Conservation (phyloP, 2,888 invertebrate genomes). For the Ennomos fuscantarius region DNA sequence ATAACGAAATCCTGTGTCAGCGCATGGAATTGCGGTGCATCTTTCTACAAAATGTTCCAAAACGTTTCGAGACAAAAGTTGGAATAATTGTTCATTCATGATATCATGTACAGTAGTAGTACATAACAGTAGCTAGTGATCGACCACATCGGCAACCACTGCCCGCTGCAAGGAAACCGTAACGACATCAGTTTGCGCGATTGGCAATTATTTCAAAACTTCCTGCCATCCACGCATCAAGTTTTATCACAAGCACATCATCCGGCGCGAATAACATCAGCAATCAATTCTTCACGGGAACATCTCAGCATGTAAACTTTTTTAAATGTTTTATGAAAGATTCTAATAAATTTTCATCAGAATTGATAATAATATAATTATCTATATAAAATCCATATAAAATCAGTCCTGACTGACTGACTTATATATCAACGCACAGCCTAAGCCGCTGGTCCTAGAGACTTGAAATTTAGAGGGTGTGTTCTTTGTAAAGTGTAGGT, state of each 20-base stretch:
- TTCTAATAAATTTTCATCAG: background rate
- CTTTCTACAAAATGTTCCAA: too few species aligned
- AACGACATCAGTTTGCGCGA: constrained; percentile 1
- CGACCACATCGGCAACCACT: background rate
- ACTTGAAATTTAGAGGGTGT: too few species aligned
- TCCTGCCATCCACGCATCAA: constrained; percentile 26
- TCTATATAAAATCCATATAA: too few species aligned
- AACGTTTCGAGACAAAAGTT: background rate
- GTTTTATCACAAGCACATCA: constrained; percentile 15
- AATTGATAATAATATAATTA: too few species aligned
- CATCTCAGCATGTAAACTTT: constrained; percentile 6
- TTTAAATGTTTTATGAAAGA: background rate
- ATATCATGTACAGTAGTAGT: too few species aligned
- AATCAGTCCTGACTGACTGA: too few species aligned
- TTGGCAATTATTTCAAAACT: constrained; percentile 17
- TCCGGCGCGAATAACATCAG: constrained; percentile 17
- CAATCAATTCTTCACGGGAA: constrained; percentile 20
- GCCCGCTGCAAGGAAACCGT: background rate
- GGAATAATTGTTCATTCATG: too few species aligned
- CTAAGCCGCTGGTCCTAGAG: too few species aligned
- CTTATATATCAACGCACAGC: too few species aligned
- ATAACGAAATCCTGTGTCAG: too few species aligned
- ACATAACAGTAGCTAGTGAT: background rate
- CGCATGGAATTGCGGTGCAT: too few species aligned
- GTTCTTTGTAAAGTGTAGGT: too few species aligned